Evolutionary conservation across 2,888 invertebrate genomes (phyloP).

Genomic region (Rhyacophila evoluta): DNA sequence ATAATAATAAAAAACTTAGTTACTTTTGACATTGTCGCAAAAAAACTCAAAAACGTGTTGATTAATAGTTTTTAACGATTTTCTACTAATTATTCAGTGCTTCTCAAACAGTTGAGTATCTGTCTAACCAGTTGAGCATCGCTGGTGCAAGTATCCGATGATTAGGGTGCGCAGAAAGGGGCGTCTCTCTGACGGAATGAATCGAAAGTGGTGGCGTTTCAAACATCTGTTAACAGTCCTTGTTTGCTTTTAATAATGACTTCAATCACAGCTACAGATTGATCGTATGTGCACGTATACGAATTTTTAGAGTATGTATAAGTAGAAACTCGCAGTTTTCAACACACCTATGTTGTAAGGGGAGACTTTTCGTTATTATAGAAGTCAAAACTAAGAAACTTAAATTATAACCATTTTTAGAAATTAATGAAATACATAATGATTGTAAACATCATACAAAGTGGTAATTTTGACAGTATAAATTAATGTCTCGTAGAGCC

Average conservation of each 20-base stretch:
- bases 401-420: too few species aligned
- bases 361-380: not conserved
- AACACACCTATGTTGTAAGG: not conserved
- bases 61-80: too few species aligned
- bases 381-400: too few species aligned
- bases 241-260: constrained; percentile 34
- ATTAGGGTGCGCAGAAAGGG: not conserved
- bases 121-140: not conserved
- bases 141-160: not conserved
- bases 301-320: not conserved
- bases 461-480: too few species aligned
- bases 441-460: too few species aligned
- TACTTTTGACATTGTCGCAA: too few species aligned
- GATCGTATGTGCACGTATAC: not conserved
- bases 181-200: constrained; percentile 2
- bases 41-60: too few species aligned
- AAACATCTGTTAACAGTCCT: constrained; percentile 19
- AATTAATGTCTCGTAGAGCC: too few species aligned
- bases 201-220: constrained; percentile 9
- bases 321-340: not conserved
- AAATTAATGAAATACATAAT: too few species aligned
- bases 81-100: too few species aligned
- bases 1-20: too few species aligned
- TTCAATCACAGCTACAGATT: constrained; percentile 29
- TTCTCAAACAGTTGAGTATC: not conserved